These are phyloP conservation scores for Panthera tigris DNA, from an alignment of 2,113 vertebrate genomes.

Conservation along the genomic window DNA sequence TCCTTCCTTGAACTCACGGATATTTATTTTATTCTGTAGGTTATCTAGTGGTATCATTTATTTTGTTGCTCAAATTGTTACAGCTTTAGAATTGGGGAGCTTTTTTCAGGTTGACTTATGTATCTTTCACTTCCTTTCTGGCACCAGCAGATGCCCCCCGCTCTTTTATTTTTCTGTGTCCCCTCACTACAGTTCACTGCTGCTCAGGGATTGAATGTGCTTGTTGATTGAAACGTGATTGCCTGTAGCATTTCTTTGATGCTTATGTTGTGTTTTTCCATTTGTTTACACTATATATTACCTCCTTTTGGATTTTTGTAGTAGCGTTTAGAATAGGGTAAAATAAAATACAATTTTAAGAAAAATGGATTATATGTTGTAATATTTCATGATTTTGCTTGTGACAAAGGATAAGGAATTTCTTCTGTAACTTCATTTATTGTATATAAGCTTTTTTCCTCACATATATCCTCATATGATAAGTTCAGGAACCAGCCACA, in stretches of 20 bases:
- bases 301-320: background rate
- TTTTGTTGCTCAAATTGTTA: background rate
- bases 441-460: background rate
- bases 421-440: background rate
- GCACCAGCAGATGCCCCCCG: background rate
- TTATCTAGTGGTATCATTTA: background rate
- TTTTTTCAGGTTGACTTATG: background rate
- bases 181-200: background rate
- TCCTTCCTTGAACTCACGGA: background rate
- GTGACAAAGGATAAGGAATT: background rate
- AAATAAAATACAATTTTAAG: slow-evolving; percentile 40
- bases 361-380: background rate
- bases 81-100: background rate
- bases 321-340: background rate
- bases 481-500: background rate
- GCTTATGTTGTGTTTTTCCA: background rate
- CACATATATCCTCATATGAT: background rate
- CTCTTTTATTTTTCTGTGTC: background rate
- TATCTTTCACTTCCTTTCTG: background rate
- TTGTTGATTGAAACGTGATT: background rate
- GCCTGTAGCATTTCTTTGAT: background rate
- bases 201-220: background rate
- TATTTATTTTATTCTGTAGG: background rate
- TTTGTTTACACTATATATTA: background rate
- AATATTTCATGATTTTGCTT: slow-evolving; percentile 34